Percentiles rank a stretch among this genome's conserved stretches.
These are phyloP conservation scores for Adoxophyes honmai DNA, from an alignment of 1,140 invertebrate species.

Conservation along the genomic window DNA sequence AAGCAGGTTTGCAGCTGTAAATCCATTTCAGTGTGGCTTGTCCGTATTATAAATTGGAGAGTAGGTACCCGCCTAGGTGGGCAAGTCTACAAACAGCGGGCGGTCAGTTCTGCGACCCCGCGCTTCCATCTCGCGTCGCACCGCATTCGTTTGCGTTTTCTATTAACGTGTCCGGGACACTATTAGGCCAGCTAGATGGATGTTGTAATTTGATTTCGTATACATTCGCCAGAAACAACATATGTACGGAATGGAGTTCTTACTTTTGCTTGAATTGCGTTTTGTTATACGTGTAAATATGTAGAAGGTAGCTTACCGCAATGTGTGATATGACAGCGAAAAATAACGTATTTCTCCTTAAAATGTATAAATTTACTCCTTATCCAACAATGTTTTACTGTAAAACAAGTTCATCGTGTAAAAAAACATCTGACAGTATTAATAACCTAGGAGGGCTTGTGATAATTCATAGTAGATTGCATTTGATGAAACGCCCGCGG, in stretches of 20 bases:
- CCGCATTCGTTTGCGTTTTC: slow-evolving; percentile 62
- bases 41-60: slow-evolving; percentile 73
- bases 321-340: too few relatives aligned
- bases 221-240: slow-evolving; percentile 36
- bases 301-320: too few relatives aligned
- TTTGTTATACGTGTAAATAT: too few relatives aligned
- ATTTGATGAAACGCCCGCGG: slow-evolving; percentile 66
- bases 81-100: slow-evolving; percentile 33
- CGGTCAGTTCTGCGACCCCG: slow-evolving; percentile 44
- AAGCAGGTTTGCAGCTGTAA: slow-evolving; percentile 76
- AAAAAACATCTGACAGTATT: too few relatives aligned
- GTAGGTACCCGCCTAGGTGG: slow-evolving; percentile 38
- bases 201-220: slow-evolving; percentile 63
- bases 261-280: too few relatives aligned
- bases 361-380: too few relatives aligned
- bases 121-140: slow-evolving; percentile 44
- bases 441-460: slow-evolving; percentile 26
- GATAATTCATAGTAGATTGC: slow-evolving; percentile 70
- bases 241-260: background rate
- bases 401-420: too few relatives aligned
- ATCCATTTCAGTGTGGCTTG: slow-evolving; percentile 73
- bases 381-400: too few relatives aligned
- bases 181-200: slow-evolving; percentile 56
- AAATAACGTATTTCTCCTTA: too few relatives aligned
- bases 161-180: slow-evolving; percentile 61